Evolutionary conservation across 1,140 invertebrate genomes (phyloP).

Genomic region (Pomacea maculata): DNA sequence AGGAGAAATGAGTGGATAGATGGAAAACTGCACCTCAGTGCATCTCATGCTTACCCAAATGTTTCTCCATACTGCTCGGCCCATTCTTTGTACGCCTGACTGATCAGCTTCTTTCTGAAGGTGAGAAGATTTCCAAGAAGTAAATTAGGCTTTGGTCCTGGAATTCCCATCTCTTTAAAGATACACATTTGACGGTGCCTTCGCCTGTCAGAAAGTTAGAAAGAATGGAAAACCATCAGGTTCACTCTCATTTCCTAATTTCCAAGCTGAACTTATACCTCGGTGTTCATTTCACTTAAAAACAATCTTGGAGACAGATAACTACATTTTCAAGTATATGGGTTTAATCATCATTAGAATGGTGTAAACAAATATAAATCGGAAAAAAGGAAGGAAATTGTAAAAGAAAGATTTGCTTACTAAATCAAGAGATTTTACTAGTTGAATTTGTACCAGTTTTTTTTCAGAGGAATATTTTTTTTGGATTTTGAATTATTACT

Average conservation of each 20-base stretch:
- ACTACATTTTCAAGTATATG: not conserved
- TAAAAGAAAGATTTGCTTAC: no score
- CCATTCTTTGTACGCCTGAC: conserved; percentile 56
- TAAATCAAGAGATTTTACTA: no score
- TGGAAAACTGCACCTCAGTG: not conserved
- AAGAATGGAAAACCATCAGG: not conserved
- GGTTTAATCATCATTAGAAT: no score
- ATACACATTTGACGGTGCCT: conserved; percentile 44
- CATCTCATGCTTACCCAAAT: conserved; percentile 57
- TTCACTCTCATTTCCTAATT: not conserved
- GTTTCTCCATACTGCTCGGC: conserved; percentile 63
- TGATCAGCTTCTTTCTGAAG: conserved; percentile 47
- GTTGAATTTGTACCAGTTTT: no score
- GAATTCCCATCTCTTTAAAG: conserved; percentile 58
- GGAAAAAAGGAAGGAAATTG: not conserved
- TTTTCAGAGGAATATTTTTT: no score
- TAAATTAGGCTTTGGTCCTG: conserved; percentile 59
- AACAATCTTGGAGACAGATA: not conserved
- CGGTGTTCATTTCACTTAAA: not conserved
- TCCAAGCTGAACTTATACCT: conserved; percentile 3
- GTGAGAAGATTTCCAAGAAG: conserved; percentile 62
- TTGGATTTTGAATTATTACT: no score
- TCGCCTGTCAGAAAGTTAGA: conserved; percentile 39
- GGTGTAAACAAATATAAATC: not conserved
- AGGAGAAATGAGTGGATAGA: not conserved